Percentiles rank a stretch among this genome's conserved stretches.
phyloP scores from a whole-genome alignment of 2,888 invertebrate species.

The Uloborus plumipes region DNA sequence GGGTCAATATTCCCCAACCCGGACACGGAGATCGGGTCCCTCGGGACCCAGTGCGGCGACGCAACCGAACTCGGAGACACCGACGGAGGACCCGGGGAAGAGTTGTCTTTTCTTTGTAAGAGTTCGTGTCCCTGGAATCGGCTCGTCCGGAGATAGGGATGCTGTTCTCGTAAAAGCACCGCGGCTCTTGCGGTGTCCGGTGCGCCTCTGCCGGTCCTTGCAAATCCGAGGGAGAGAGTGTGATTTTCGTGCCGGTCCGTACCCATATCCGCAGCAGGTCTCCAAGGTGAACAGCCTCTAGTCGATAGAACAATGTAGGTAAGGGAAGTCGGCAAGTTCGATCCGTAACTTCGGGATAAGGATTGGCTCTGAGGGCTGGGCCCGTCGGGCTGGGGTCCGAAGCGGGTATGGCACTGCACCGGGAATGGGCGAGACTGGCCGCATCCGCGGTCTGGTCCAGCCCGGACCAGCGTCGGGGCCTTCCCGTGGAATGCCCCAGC shows the following conservation, averaged over 20 bases:
- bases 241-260: constrained; percentile 66
- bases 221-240: constrained; percentile 44
- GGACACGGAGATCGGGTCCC: no score
- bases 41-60: no score
- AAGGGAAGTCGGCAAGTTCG: constrained; percentile 80
- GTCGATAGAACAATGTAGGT: constrained; percentile 79
- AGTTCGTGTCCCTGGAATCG: constrained; percentile 72
- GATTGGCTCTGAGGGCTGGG: constrained; percentile 82
- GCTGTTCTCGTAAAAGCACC: constrained; percentile 71
- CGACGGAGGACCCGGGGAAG: constrained; percentile 69
- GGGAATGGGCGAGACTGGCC: constrained; percentile 69
- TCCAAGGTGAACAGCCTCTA: constrained; percentile 81
- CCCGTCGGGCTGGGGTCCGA: constrained; percentile 76
- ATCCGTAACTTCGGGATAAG: constrained; percentile 77
- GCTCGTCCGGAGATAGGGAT: constrained; percentile 72
- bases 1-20: no score
- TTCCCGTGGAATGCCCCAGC: constrained; percentile 69
- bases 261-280: constrained; percentile 81
- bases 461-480: constrained; percentile 68
- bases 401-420: constrained; percentile 70
- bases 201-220: constrained; percentile 43
- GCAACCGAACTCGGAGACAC: no score
- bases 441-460: constrained; percentile 18
- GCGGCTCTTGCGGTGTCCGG: constrained; percentile 69
- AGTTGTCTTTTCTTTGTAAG: constrained; percentile 73